Base-by-base conservation (phyloP, 1,140 invertebrate species). In the Eulimnadia texana region DNA sequence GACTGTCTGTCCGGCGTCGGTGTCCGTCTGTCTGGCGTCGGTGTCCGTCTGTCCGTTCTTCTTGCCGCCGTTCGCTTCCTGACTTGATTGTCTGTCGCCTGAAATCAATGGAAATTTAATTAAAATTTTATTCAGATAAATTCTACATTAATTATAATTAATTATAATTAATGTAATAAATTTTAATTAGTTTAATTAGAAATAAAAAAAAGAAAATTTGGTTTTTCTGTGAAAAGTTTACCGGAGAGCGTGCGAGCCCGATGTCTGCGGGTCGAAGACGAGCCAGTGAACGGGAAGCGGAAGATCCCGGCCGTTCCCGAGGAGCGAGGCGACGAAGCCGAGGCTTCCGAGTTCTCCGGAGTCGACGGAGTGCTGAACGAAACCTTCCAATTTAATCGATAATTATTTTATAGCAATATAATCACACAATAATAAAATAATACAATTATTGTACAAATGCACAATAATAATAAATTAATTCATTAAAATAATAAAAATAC, bases 281-380 rank as follows among this genome's bases (percentile, higher is more conserved):
- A 42, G 49, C 50, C 42, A 20, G 53, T 51, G 27, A 61, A 61
- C 22, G 60, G 60, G 53, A 61, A 61, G 11, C 60, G 60, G 22
- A 61, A 61, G 33, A 61, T 52, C 13, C n/a, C n/a, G n/a, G n/a
- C n/a, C n/a, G n/a, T n/a, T n/a, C 60, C 60, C 29, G 50, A 33
- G 9, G 60, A 61, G 1, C 22, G 22, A 19, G 27, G 60, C 20
- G 60, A 51, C 10, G 60, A 61, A 3, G 60, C 28, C 22, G 51
- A 54, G 1, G 60, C 28, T 54, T 61, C 60, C 1, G 60, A 61
- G 11, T 33, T 61, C 33, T 61, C 60, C 9, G 60, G 60, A 27
- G 60, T 61, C 16, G 60, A 53, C 53, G 53, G 50, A 25, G 29
- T 61, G 19, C 60, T 54, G 23, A 52, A 57, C 11, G 55, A 57